Conservation (phyloP, 2,113 vertebrate species). For the Vulpes vulpes region DNA sequence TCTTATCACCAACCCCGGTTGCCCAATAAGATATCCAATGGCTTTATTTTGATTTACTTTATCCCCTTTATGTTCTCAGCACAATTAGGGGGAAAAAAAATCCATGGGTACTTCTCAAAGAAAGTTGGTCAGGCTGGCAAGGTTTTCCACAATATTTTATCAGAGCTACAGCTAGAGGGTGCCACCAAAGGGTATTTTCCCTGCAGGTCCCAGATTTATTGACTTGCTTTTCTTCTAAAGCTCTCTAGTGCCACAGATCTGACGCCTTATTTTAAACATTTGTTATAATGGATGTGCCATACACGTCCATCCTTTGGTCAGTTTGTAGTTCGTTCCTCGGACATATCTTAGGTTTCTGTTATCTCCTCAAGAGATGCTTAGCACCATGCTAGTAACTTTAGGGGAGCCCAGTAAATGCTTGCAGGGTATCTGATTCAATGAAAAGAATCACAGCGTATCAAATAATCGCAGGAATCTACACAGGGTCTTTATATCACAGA, state of each 20-base stretch:
- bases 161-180: slow-evolving; percentile 44
- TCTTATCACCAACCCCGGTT: neutral
- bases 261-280: neutral
- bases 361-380: neutral
- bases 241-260: neutral
- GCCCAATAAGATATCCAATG: neutral
- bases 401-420: neutral
- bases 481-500: neutral
- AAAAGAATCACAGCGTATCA: neutral
- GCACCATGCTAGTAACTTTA: accelerated
- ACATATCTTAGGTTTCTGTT: neutral
- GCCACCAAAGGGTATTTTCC: neutral
- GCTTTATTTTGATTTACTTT: slow-evolving; percentile 11
- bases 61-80: slow-evolving; percentile 23
- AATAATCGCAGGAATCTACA: accelerated
- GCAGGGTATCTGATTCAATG: no score
- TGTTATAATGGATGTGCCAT: neutral
- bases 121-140: slow-evolving; percentile 39
- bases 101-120: neutral
- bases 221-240: neutral
- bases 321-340: neutral
- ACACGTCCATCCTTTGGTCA: neutral
- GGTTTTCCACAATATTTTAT: neutral
- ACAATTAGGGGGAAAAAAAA: neutral
- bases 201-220: neutral